Evolutionary conservation across 2,888 invertebrate species (phyloP), one percentile per base, ranked within the genome.

Genomic region (Cryptocephalus moraei): DNA sequence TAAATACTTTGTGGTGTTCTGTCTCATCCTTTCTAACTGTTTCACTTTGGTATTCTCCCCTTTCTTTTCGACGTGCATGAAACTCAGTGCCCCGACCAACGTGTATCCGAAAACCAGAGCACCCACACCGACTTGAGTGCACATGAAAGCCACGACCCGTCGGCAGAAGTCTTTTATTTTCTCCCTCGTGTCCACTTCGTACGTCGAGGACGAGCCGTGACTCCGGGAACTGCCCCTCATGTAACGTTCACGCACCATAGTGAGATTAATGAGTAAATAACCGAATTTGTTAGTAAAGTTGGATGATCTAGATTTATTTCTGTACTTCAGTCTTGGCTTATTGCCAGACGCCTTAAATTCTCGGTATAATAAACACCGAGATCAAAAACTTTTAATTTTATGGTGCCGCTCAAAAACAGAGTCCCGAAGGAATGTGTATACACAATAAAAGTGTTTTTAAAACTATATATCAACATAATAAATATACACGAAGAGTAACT

Each of bases 51-150:
- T 46, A 53, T 62, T 51, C 14, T 47, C 45, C 12, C 67, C 41
- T 68, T 66, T 59, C 80, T 53, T 77, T 9, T 91, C 91, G 40
- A 91, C 83, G 56, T 81, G 77, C 71, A 81, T 84, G 67, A 91
- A 91, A 41, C 84, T 80, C 12, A 86, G 79, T 0, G 91, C 91
- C 0, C 91, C 91, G 32, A 90, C 80, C 46, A 91, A 82, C 32
- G 91, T 87, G 66, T 91, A 91, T 54, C 89, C 82, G 2, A 91
- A 88, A 41, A 91, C 86, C 12, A 91, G 73, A 8, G 87, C 91
- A 47, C 91, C 91, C 33, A 91, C 91, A 56, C 91, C 91, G 62
- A 87, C 85, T 77, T 91, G 91, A 8, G 91, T 91, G 73, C 89
- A 91, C 91, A 91, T 91, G 64, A 91, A 91, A 8, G 90, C 89